These are phyloP conservation scores for Drepana arcuata DNA, from an alignment of 1,140 invertebrate species.

Conservation along the genomic window DNA sequence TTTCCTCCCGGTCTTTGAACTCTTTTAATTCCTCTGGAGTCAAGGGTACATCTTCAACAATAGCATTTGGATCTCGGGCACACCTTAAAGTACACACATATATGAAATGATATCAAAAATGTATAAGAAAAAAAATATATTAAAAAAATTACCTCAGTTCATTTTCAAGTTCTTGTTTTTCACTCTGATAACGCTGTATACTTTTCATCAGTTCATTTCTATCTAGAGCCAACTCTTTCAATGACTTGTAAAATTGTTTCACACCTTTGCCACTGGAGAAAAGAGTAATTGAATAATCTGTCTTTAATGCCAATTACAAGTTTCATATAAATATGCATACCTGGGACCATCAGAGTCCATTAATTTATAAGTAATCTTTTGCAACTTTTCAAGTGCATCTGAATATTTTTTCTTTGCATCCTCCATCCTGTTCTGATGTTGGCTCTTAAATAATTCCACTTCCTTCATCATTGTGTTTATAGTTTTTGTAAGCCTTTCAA, in stretches of 20 bases:
- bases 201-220: slow-evolving; percentile 50
- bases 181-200: slow-evolving; percentile 48
- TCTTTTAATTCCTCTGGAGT: slow-evolving; percentile 58
- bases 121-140: slow-evolving; percentile 4
- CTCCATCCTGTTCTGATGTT: slow-evolving; percentile 61
- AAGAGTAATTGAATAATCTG: slow-evolving; percentile 1
- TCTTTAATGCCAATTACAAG: not conserved
- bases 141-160: slow-evolving; percentile 37
- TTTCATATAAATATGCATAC: slow-evolving; percentile 23
- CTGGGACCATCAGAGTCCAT: slow-evolving; percentile 48
- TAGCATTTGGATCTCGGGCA: slow-evolving; percentile 30
- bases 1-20: slow-evolving; percentile 75
- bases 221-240: slow-evolving; percentile 53
- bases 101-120: not conserved
- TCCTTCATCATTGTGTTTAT: slow-evolving; percentile 73
- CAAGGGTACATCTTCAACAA: slow-evolving; percentile 44
- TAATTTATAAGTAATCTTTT: slow-evolving; percentile 45
- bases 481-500: slow-evolving; percentile 69
- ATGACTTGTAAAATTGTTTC: slow-evolving; percentile 48
- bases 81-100: slow-evolving; percentile 13
- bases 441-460: slow-evolving; percentile 58
- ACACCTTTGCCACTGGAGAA: slow-evolving; percentile 54
- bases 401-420: slow-evolving; percentile 51
- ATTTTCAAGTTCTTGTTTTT: slow-evolving; percentile 39
- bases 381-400: slow-evolving; percentile 30